Conservation (phyloP, 2,888 invertebrate species). For the Panopea generosa region DNA sequence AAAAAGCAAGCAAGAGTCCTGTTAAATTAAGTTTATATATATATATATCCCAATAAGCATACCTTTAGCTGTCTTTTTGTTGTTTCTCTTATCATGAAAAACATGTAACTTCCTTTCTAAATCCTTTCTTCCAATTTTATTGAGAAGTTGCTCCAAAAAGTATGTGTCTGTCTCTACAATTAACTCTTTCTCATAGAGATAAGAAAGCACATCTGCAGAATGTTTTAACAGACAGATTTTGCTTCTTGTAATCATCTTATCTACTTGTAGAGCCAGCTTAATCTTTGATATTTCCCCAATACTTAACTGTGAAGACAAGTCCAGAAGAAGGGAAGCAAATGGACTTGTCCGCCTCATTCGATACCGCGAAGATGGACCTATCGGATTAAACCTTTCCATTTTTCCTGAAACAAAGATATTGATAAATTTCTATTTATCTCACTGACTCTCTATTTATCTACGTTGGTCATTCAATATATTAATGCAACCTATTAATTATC, state of each 20-base stretch:
- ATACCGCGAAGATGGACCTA: slow-evolving; percentile 6
- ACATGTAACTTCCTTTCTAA: too few species aligned
- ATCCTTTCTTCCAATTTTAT: slow-evolving; percentile 22
- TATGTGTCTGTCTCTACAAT: slow-evolving; percentile 17
- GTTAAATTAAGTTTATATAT: too few species aligned
- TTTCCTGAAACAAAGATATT: too few species aligned
- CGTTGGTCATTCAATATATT: too few species aligned
- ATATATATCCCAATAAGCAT: too few species aligned
- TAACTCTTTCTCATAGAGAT: background rate
- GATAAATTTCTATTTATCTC: too few species aligned
- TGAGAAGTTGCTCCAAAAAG: slow-evolving; percentile 23
- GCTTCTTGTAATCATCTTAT: slow-evolving; percentile 13
- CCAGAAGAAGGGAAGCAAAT: slow-evolving; percentile 28
- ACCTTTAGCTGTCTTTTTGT: too few species aligned
- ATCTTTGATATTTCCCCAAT: slow-evolving; percentile 18
- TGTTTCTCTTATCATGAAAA: too few species aligned
- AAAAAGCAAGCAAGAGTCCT: too few species aligned
- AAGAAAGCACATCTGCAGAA: slow-evolving; percentile 17
- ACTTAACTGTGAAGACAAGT: slow-evolving; percentile 7
- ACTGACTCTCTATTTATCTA: too few species aligned
- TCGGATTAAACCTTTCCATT: too few species aligned
- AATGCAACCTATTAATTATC: too few species aligned
- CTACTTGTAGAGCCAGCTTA: slow-evolving; percentile 19
- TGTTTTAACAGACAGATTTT: slow-evolving; percentile 17
- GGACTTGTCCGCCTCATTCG: slow-evolving; percentile 21